phyloP scores from a whole-genome alignment of 1,140 invertebrate species.

The Drosophila dunni region DNA sequence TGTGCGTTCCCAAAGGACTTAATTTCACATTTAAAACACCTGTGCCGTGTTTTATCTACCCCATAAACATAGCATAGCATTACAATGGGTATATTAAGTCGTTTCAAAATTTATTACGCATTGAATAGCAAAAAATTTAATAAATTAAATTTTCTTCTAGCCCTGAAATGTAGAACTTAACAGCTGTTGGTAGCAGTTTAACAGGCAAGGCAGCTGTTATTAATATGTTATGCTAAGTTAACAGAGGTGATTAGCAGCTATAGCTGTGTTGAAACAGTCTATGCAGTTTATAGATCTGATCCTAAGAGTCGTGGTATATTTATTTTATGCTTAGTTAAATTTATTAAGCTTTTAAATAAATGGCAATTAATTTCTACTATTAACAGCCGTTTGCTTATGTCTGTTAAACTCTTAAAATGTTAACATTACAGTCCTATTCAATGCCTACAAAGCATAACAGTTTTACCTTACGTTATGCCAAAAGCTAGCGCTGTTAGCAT shows the following conservation, averaged over 20 bases:
- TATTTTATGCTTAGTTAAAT: too few species aligned
- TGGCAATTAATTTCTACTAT: too few species aligned
- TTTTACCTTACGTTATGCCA: too few species aligned
- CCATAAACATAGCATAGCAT: constrained; percentile 13
- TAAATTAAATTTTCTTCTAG: neutral
- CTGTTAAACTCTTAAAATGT: too few species aligned
- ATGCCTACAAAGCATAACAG: too few species aligned
- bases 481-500: too few species aligned
- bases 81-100: constrained; percentile 27
- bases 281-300: too few species aligned
- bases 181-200: neutral
- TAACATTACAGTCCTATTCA: too few species aligned
- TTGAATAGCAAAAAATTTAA: constrained; percentile 3
- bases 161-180: neutral
- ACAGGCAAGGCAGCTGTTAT: neutral
- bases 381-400: too few species aligned
- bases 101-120: neutral
- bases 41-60: constrained; percentile 46
- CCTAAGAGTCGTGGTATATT: too few species aligned
- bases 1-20: constrained; percentile 59
- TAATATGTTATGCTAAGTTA: neutral
- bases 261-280: neutral
- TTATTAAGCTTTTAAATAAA: too few species aligned
- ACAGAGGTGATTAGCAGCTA: neutral
- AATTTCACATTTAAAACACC: constrained; percentile 64